Conservation (phyloP, 2,888 invertebrate species). For the Ceramica pisi region DNA sequence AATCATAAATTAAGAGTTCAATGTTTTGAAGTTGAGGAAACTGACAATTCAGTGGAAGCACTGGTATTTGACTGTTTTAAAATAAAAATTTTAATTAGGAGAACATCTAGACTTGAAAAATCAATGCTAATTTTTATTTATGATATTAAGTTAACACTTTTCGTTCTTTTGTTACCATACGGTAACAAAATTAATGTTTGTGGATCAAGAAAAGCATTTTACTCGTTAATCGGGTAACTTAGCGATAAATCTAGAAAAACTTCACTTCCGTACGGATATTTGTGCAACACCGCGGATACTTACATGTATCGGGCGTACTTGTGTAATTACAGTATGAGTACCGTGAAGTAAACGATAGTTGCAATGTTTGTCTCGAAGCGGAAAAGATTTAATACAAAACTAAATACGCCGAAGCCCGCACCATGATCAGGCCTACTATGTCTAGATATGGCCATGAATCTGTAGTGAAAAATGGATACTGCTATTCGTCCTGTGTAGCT, state of each 20-base stretch:
- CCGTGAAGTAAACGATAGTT: constrained; percentile 14
- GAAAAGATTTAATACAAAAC: neutral
- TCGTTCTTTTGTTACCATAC: neutral
- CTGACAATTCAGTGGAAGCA: neutral
- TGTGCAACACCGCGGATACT: constrained; percentile 37
- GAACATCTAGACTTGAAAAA: neutral
- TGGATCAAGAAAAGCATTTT: constrained; percentile 26
- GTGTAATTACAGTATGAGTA: constrained; percentile 34
- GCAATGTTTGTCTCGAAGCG: neutral
- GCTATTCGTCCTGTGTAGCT: too few relatives aligned
- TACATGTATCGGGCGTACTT: constrained; percentile 26
- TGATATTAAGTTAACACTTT: neutral
- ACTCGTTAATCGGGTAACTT: constrained; percentile 40
- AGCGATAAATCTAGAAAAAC: constrained; percentile 57
- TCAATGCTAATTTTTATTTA: neutral
- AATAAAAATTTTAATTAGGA: neutral
- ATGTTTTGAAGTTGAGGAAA: neutral
- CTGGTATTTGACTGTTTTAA: constrained; percentile 3
- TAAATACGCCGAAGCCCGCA: neutral
- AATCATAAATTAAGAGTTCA: constrained; percentile 20
- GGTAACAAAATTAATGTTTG: neutral
- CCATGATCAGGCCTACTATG: too few relatives aligned
- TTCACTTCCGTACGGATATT: constrained; percentile 59
- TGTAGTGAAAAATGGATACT: too few relatives aligned
- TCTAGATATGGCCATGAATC: too few relatives aligned